Evolutionary conservation across 2,113 vertebrate genomes (phyloP), one percentile per base, ranked within the genome.

Genomic region (Austrofundulus limnaeus): DNA sequence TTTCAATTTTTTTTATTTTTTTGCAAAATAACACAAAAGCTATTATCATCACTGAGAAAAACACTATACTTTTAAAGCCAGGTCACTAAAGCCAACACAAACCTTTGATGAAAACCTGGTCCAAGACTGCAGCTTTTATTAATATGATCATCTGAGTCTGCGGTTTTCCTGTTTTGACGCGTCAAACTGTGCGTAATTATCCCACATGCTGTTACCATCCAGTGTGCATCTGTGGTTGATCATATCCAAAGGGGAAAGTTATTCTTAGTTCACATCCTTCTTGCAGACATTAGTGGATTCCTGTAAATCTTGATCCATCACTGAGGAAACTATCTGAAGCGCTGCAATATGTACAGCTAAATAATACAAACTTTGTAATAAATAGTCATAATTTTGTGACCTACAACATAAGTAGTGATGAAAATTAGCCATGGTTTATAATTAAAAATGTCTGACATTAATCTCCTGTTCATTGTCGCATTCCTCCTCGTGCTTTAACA

Each of bases 101-200:
- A 7, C 14, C 63, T 25, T 49, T 41, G 17, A 46, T 63, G 5
- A 10, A 28, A 19, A 76, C 51, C 25, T 48, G 28, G 1, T 8
- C 21, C n/a, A 25, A 21, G 14, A 54, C 46, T 10, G 45, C 31
- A 55, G 41, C 23, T 20, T 43, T 72, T 53, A 60, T 70, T 52
- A 12, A 24, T 4, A 10, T 64, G 51, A 77, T 79, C 25, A 47
- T 39, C 31, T 43, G 41, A 38, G 58, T 11, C 11, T 69, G 47
- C 53, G 21, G 16, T 31, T 52, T 55, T 48, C 21, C 48, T 65
- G 45, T 46, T 20, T 13, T 57, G 41, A 12, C 59, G n/a, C n/a
- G n/a, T n/a, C n/a, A n/a, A n/a, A n/a, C 24, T 42, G 13, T 10
- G 5, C 46, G 37, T 25, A 8, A 15, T 41, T 34, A 56, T 43